Evolutionary conservation across 92 coral and sea anemone species (phyloP).

Genomic region (Pocillopora grandis): DNA sequence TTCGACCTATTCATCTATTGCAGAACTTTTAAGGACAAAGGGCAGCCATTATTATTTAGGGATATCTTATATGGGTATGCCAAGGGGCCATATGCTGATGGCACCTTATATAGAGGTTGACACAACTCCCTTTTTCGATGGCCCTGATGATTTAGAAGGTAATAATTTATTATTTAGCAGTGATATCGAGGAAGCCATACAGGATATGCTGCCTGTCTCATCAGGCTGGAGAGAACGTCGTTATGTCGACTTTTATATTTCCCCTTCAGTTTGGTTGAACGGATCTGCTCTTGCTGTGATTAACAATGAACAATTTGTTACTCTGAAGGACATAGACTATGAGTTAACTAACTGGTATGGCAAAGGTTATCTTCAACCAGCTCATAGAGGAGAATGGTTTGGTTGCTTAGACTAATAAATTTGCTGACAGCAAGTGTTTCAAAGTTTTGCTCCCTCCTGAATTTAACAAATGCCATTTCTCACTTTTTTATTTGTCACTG

Average conservation of each 20-base stretch:
- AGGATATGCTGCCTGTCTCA: slow-evolving; percentile 28
- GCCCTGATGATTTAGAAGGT: slow-evolving; percentile 62
- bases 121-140: slow-evolving; percentile 55
- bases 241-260: slow-evolving; percentile 57
- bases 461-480: no score
- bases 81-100: slow-evolving; percentile 46
- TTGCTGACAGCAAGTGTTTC: background rate
- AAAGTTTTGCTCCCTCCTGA: no score
- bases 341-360: slow-evolving; percentile 73
- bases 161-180: slow-evolving; percentile 53
- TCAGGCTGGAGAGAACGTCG: slow-evolving; percentile 47
- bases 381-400: slow-evolving; percentile 44
- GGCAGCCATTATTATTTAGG: slow-evolving; percentile 40
- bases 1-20: slow-evolving; percentile 22
- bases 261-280: slow-evolving; percentile 58
- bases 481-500: no score
- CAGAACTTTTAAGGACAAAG: slow-evolving; percentile 17
- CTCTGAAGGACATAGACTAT: slow-evolving; percentile 51
- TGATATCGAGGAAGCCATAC: slow-evolving; percentile 31
- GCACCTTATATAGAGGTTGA: slow-evolving; percentile 56
- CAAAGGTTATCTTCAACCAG: slow-evolving; percentile 43
- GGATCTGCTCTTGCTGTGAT: slow-evolving; percentile 55
- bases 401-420: slow-evolving; percentile 53
- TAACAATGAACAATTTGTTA: slow-evolving; percentile 44
- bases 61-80: slow-evolving; percentile 41